These are phyloP conservation scores for Enhydra lutris DNA, from an alignment of 2,113 vertebrate species.

Conservation along the genomic window DNA sequence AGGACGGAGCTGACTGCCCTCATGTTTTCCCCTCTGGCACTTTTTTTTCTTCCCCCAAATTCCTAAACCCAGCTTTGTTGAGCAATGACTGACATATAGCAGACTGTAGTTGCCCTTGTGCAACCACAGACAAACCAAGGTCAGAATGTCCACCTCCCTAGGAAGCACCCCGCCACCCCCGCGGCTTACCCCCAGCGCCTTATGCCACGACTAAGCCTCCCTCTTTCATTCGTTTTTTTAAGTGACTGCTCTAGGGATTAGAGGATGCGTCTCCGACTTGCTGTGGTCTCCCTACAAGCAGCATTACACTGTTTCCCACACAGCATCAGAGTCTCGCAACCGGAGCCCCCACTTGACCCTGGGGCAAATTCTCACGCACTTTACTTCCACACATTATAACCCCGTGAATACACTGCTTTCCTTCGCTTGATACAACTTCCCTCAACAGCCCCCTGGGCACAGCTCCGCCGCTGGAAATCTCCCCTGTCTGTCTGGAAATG, in stretches of 20 bases:
- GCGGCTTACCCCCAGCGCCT: not conserved
- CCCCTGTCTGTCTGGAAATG: not conserved
- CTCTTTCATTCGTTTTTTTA: not conserved
- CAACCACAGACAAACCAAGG: not conserved
- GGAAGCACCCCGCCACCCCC: too few relatives aligned
- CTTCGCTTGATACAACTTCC: not conserved
- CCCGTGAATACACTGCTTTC: too few relatives aligned
- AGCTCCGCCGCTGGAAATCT: not conserved
- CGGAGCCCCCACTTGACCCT: accelerated
- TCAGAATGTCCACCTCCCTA: accelerated
- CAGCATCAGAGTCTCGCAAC: not conserved
- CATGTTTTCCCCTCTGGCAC: accelerated
- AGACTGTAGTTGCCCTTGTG: not conserved
- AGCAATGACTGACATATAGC: accelerated
- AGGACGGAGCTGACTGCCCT: too few relatives aligned
- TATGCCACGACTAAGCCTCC: not conserved
- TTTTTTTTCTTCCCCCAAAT: not conserved
- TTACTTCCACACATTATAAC: not conserved
- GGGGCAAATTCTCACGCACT: not conserved
- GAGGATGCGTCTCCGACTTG: not conserved
- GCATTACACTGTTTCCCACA: too few relatives aligned
- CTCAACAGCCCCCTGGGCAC: accelerated
- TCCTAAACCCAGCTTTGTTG: not conserved
- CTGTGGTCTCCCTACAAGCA: not conserved
- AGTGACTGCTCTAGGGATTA: not conserved